Conservation (phyloP, 2,113 vertebrate genomes). For the Hipposideros armiger region DNA sequence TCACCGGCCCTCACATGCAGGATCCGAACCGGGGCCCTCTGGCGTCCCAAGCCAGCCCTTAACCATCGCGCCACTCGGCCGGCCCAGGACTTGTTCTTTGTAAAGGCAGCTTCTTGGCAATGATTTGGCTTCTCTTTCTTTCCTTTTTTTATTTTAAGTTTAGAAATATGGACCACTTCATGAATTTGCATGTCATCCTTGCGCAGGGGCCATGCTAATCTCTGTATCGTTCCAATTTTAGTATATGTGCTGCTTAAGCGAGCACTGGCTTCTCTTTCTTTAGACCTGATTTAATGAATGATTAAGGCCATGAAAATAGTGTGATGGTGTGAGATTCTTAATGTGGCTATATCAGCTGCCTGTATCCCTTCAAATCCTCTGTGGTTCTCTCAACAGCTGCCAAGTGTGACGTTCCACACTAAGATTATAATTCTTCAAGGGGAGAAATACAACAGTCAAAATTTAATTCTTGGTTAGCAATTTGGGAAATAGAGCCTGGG, state of each 20-base stretch:
- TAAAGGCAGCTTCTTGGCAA: conserved; percentile 26
- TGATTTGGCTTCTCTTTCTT: background rate
- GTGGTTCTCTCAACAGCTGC: conserved; percentile 59
- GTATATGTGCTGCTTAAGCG: too few species aligned
- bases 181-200: too few species aligned
- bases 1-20: too few species aligned
- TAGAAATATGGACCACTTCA: too few species aligned
- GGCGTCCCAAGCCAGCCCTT: too few species aligned
- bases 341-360: conserved; percentile 23
- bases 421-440: conserved; percentile 49
- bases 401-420: background rate
- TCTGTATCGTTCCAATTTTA: too few species aligned
- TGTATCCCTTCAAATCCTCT: conserved; percentile 42
- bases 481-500: background rate
- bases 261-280: background rate
- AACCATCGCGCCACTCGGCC: too few species aligned
- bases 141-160: too few species aligned
- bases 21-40: too few species aligned
- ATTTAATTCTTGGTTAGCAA: conserved; percentile 17
- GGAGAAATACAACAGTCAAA: conserved; percentile 46
- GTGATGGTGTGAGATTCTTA: conserved; percentile 61
- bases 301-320: conserved; percentile 57
- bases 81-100: background rate
- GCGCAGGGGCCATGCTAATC: too few species aligned
- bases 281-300: background rate